A percentile compares a stretch with the other conserved stretches of the same genome.
Conservation (phyloP, 2,797 vertebrate genomes). For the Sebastes jordani region DNA sequence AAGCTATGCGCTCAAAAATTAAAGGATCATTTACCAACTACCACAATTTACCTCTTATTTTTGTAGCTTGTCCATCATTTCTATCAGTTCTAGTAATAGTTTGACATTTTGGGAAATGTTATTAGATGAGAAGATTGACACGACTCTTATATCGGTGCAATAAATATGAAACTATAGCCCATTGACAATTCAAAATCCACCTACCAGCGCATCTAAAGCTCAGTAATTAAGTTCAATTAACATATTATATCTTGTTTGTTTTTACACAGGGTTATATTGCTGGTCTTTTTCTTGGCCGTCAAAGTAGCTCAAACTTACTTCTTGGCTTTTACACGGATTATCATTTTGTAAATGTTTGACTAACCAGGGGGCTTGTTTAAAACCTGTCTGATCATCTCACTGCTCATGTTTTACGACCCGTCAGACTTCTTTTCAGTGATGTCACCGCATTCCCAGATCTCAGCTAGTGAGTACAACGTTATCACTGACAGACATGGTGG, state of each 20-base stretch:
- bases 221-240: not conserved
- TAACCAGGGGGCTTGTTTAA: not conserved
- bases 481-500: not conserved
- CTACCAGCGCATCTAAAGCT: not conserved
- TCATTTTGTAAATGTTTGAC: not conserved
- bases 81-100: not conserved
- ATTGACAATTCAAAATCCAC: not conserved
- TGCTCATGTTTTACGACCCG: not conserved
- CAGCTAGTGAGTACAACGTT: not conserved
- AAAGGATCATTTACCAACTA: not conserved
- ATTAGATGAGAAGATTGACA: not conserved
- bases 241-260: not conserved
- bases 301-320: not conserved
- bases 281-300: rapidly evolving
- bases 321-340: not conserved
- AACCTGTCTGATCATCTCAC: not conserved
- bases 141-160: not conserved
- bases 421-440: not conserved
- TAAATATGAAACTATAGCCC: not conserved
- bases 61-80: not conserved
- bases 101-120: not conserved
- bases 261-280: not conserved
- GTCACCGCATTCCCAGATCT: not conserved
- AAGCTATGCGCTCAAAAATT: not conserved
- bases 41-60: not conserved